Conservation (phyloP, 2,888 invertebrate genomes). For the Mantis religiosa region DNA sequence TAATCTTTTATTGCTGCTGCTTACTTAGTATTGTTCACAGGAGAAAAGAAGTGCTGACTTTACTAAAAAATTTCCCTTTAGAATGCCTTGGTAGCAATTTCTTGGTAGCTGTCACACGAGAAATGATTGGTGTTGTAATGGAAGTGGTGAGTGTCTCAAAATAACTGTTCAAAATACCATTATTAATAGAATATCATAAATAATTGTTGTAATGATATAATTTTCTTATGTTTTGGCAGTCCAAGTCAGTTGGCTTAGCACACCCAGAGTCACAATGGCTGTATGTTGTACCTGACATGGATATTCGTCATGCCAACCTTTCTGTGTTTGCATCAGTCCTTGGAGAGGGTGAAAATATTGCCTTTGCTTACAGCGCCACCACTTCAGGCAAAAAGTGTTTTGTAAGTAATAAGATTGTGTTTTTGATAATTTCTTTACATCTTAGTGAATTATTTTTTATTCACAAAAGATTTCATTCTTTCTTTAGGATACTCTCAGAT, state of each 20-base stretch:
- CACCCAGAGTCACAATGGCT: slow-evolving; percentile 68
- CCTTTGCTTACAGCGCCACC: slow-evolving; percentile 70
- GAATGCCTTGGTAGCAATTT: slow-evolving; percentile 44
- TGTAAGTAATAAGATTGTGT: not conserved
- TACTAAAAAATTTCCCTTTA: slow-evolving; percentile 2
- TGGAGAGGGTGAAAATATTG: slow-evolving; percentile 75
- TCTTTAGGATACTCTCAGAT: too few relatives aligned
- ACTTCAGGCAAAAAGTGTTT: slow-evolving; percentile 34
- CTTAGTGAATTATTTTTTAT: too few relatives aligned
- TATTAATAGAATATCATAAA: not conserved
- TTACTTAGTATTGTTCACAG: not conserved
- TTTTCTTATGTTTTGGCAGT: slow-evolving; percentile 40
- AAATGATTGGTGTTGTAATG: slow-evolving; percentile 60
- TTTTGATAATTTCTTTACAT: too few relatives aligned
- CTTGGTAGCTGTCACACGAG: slow-evolving; percentile 59
- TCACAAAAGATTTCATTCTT: too few relatives aligned
- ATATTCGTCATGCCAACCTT: not conserved
- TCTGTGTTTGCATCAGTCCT: slow-evolving; percentile 44
- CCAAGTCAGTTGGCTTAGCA: slow-evolving; percentile 61
- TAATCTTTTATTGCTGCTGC: not conserved
- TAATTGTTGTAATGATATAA: not conserved
- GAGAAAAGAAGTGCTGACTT: not conserved
- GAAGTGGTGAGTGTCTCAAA: slow-evolving; percentile 47
- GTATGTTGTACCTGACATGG: not conserved
- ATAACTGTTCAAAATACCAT: not conserved